A percentile compares a stretch with the other conserved stretches of the same genome.
Evolutionary conservation across 2,113 vertebrate genomes (phyloP).

Genomic region (Cichladusa arquata): DNA sequence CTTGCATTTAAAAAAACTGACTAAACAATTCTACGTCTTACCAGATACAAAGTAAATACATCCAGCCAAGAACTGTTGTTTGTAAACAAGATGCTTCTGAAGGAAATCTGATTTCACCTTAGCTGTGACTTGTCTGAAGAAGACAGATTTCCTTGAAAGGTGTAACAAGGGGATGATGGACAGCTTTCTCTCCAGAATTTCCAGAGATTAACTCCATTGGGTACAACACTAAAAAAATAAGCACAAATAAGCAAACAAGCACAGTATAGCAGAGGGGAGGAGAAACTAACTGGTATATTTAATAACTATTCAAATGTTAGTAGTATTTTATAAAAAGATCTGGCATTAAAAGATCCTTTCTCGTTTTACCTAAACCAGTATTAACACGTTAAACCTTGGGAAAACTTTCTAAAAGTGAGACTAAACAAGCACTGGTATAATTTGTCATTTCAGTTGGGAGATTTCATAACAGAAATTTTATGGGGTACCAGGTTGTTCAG

Average conservation of each 20-base stretch:
- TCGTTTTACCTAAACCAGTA: not conserved
- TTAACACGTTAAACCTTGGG: not conserved
- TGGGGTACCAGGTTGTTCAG: rapidly evolving
- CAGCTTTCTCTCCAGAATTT: not conserved
- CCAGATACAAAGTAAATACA: not conserved
- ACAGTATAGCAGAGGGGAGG: not conserved
- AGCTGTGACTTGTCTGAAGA: not conserved
- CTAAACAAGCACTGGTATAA: not conserved
- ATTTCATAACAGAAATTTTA: not conserved
- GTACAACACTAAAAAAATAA: not conserved
- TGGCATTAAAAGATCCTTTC: not conserved
- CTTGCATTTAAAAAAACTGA: not conserved
- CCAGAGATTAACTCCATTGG: not conserved
- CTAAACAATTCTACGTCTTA: not conserved
- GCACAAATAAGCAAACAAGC: not conserved
- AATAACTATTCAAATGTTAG: not conserved
- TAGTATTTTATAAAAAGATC: not conserved
- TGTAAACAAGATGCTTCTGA: not conserved
- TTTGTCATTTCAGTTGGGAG: not conserved
- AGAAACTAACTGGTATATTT: not conserved
- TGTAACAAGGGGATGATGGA: not conserved
- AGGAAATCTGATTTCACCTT: not conserved
- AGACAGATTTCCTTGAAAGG: not conserved
- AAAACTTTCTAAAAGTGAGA: not conserved
- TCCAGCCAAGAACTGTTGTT: not conserved